Evolutionary conservation across 2,888 invertebrate genomes (phyloP).

Genomic region (Caenorhabditis virilis): DNA sequence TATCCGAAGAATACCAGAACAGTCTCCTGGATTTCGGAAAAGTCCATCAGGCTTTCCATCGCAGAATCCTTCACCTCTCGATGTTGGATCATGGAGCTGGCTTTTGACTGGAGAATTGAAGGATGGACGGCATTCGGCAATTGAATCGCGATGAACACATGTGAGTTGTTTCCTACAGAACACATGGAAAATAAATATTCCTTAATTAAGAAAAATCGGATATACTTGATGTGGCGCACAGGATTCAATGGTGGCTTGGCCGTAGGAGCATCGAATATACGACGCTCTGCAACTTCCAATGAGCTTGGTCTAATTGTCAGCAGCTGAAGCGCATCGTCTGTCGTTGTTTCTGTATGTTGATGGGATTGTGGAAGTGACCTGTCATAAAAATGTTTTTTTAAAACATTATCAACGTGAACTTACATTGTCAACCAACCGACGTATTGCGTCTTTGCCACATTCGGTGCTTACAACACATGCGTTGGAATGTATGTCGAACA

Average conservation of each 20-base stretch:
- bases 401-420: too few species aligned
- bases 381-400: too few species aligned
- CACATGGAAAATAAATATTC: too few species aligned
- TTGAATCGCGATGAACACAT: slow-evolving; percentile 19
- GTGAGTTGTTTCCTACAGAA: not conserved
- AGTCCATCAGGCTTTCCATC: slow-evolving; percentile 50
- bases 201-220: too few species aligned
- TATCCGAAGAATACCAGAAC: slow-evolving; percentile 49
- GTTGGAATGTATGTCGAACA: too few species aligned
- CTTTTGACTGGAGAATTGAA: slow-evolving; percentile 11
- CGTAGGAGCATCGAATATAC: slow-evolving; percentile 21
- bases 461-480: too few species aligned
- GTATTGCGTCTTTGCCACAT: too few species aligned
- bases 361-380: too few species aligned
- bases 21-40: slow-evolving; percentile 56
- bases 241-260: slow-evolving; percentile 8
- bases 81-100: slow-evolving; percentile 9
- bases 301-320: slow-evolving; percentile 9
- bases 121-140: slow-evolving; percentile 12
- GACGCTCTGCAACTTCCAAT: slow-evolving; percentile 19
- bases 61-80: slow-evolving; percentile 32
- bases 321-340: slow-evolving; percentile 14
- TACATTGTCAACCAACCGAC: too few species aligned
- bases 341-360: not conserved
- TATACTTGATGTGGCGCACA: too few species aligned